Percentiles rank a stretch among this genome's conserved stretches.
These are phyloP conservation scores for Caenorhabditis sp. DNA, from an alignment of 2,888 invertebrate species.

Conservation along the genomic window DNA sequence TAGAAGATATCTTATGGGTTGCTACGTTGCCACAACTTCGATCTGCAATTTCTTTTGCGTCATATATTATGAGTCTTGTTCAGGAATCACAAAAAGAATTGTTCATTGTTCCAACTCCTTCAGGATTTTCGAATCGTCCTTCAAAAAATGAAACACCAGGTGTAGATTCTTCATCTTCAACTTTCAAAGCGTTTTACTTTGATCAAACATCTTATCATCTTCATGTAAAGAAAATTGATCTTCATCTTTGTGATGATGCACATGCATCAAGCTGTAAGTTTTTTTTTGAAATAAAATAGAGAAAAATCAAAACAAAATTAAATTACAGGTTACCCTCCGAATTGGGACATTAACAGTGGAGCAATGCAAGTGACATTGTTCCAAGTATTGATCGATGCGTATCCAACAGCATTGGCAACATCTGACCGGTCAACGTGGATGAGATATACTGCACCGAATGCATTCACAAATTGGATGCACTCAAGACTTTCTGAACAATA, in stretches of 20 bases:
- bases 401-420: constrained; percentile 90
- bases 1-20: constrained; percentile 96
- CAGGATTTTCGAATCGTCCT: constrained; percentile 6
- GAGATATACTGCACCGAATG: constrained; percentile 58
- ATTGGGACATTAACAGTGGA: constrained; percentile 79
- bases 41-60: constrained; percentile 80
- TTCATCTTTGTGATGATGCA: constrained; percentile 91
- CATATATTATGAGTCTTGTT: constrained; percentile 82
- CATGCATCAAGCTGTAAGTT: constrained; percentile 45
- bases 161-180: constrained; percentile 77
- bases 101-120: constrained; percentile 14
- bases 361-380: constrained; percentile 87
- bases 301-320: neutral
- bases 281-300: neutral
- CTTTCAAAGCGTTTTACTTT: constrained; percentile 81
- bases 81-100: constrained; percentile 75
- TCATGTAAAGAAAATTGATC: constrained; percentile 83
- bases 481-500: constrained; percentile 29
- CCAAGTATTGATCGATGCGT: constrained; percentile 77
- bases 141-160: constrained; percentile 6
- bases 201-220: constrained; percentile 97
- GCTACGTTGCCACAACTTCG: constrained; percentile 71
- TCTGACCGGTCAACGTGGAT: constrained; percentile 71
- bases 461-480: constrained; percentile 54
- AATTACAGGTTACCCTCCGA: constrained; percentile 59